These are phyloP conservation scores for Dryoscopus gambensis DNA, from an alignment of 2,113 vertebrate genomes.

Conservation along the genomic window DNA sequence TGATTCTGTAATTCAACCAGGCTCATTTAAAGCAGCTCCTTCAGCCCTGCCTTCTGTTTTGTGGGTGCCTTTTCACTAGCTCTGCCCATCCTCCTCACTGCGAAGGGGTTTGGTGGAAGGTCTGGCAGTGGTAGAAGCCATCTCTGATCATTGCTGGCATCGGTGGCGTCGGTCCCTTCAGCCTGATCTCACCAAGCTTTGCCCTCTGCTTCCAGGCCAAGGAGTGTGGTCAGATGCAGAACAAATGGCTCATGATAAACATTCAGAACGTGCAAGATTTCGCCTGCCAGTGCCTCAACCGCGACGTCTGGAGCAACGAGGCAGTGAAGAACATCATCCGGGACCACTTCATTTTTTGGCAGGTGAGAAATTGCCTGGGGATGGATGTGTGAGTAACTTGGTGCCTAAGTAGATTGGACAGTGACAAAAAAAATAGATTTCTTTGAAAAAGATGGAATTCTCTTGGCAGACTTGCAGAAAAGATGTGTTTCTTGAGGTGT, in stretches of 20 bases:
- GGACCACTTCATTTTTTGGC: constrained; percentile 99
- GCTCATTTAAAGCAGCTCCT: constrained; percentile 19
- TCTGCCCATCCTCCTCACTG: constrained; percentile 1
- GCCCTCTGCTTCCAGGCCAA: constrained; percentile 82
- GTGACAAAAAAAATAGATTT: accelerated
- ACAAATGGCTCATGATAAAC: constrained; percentile 99
- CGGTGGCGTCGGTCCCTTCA: neutral
- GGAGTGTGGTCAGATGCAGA: constrained; percentile 95
- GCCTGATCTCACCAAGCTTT: neutral
- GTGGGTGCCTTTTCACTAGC: constrained; percentile 16
- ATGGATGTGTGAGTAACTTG: neutral
- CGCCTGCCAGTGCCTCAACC: constrained; percentile 95
- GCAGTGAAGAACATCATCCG: constrained; percentile 94
- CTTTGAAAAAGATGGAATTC: neutral
- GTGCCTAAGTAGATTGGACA: neutral
- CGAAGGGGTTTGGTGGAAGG: constrained; percentile 30
- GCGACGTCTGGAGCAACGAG: constrained; percentile 97
- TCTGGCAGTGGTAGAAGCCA: constrained; percentile 4
- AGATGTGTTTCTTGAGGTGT: neutral
- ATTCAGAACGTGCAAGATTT: constrained; percentile 99
- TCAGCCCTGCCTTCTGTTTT: constrained; percentile 26
- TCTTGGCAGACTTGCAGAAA: neutral
- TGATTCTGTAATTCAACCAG: neutral
- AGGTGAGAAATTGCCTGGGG: constrained; percentile 71
- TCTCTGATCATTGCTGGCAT: constrained; percentile 22